Evolutionary conservation across 2,797 vertebrate species (phyloP), one percentile per base, ranked within the genome.

Genomic region (Mormyrops attenuatus): DNA sequence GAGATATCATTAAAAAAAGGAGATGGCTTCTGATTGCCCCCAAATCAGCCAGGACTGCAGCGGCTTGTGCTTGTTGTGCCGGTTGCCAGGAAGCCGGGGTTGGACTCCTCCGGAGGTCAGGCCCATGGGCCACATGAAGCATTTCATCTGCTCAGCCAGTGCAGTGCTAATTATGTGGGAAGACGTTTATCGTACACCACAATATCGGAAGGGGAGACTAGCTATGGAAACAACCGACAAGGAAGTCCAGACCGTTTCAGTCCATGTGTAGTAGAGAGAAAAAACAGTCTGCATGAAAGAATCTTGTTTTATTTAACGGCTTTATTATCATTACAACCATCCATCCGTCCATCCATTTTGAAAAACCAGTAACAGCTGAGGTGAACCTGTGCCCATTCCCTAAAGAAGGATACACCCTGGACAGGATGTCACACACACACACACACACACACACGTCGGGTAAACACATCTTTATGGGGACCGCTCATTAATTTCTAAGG

Each of bases 161-260:
- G 41, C 89, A 89, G 90, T 91, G 92, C 73, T 94, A 93, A 94
- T 94, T 94, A 94, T 88, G 91, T 90, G 92, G 91, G 92, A 92
- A 88, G 90, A 80, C 66, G 87, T 91, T 91, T 90, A 88, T 91
- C 91, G 88, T 88, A 82, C 90, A 93, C 89, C 60, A 50, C 89
- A 89, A 88, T 92, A 85, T 82, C 92, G 87, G 91, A 86, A 89
- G 87, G 55, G 80, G 57, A 60, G 82, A 85, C 57, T 57, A 88
- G 55, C 44, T 38, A 17, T 88, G 50, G 38, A 89, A 86, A 44
- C 80, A 88, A 38, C 47, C 66, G 77, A 53, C 34, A 73, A 87
- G 60, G 41, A 84, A 88, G 47, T 50, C 53, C n/a, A 41, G 88
- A 80, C 69, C 47, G 5, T 73, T 66, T 89, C 49, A 55, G 80